Percentiles rank a stretch among this genome's conserved stretches.
phyloP scores from a whole-genome alignment of 2,888 invertebrate genomes.

The Autographa gamma region DNA sequence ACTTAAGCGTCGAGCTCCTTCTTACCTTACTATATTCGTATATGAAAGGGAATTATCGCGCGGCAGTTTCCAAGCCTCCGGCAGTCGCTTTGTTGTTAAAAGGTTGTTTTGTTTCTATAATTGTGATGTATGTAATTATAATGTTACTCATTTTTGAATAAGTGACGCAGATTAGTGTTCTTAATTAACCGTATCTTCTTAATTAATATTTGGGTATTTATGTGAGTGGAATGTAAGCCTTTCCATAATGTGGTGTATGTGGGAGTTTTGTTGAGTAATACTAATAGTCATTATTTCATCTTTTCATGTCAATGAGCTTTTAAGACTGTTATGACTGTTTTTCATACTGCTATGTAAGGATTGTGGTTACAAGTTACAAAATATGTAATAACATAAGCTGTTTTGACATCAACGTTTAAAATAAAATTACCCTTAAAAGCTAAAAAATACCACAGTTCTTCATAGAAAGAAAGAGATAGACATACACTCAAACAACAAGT shows the following conservation, averaged over 20 bases:
- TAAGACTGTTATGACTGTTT: too few species aligned
- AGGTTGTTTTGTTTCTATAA: slow-evolving; percentile 48
- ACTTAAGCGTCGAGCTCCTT: neutral
- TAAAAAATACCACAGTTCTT: neutral
- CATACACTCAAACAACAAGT: neutral
- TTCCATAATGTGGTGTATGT: neutral
- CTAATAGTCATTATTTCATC: neutral
- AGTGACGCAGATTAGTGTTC: neutral
- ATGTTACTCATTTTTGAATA: slow-evolving; percentile 40
- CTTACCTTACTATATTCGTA: slow-evolving; percentile 13
- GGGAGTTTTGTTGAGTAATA: neutral
- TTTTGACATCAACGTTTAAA: too few species aligned
- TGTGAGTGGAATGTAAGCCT: neutral
- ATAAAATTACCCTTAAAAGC: too few species aligned
- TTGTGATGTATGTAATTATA: slow-evolving; percentile 47
- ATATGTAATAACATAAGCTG: too few species aligned
- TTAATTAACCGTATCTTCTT: slow-evolving; percentile 2
- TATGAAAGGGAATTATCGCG: slow-evolving; percentile 40
- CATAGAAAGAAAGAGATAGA: neutral
- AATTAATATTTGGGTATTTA: neutral
- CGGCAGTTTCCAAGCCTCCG: slow-evolving; percentile 32
- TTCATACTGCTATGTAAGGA: too few species aligned
- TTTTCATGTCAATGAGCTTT: neutral
- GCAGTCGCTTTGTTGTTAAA: slow-evolving; percentile 52
- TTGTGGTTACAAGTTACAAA: too few species aligned